Conservation (phyloP, 2,797 vertebrate species). For the Ara ararauna region DNA sequence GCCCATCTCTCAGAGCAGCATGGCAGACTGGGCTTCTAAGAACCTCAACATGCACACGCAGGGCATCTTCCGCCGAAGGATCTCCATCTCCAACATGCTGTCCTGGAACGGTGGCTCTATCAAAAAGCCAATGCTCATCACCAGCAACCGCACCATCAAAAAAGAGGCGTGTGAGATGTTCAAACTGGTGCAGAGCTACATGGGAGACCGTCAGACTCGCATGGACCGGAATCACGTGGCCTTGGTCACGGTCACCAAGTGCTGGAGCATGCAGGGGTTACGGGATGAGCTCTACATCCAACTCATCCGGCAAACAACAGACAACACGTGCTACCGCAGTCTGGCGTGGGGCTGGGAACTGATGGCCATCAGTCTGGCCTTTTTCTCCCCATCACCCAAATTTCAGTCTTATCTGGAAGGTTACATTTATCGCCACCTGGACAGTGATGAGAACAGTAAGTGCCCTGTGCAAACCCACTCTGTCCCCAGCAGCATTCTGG, state of each 20-base stretch:
- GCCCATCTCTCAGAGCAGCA: slow-evolving; percentile 83
- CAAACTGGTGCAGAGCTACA: slow-evolving; percentile 92
- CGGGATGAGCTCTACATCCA: slow-evolving; percentile 92
- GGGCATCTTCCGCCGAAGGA: slow-evolving; percentile 89
- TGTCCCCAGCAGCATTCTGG: neutral
- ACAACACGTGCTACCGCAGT: slow-evolving; percentile 84
- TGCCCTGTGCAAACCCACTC: slow-evolving; percentile 40
- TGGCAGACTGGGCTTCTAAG: slow-evolving; percentile 92
- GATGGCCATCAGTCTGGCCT: slow-evolving; percentile 91
- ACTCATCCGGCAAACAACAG: slow-evolving; percentile 90
- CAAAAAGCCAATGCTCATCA: slow-evolving; percentile 93
- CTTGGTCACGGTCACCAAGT: slow-evolving; percentile 86
- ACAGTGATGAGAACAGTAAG: slow-evolving; percentile 90
- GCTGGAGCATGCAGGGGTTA: slow-evolving; percentile 89
- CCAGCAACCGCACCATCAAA: slow-evolving; percentile 85
- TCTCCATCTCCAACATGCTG: slow-evolving; percentile 92
- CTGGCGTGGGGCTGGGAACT: slow-evolving; percentile 91
- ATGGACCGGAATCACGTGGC: slow-evolving; percentile 87
- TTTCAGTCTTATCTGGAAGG: slow-evolving; percentile 93
- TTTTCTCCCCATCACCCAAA: slow-evolving; percentile 92
- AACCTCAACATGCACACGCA: slow-evolving; percentile 93
- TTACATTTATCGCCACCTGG: slow-evolving; percentile 92
- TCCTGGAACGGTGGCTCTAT: slow-evolving; percentile 92
- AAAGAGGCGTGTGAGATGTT: slow-evolving; percentile 94
- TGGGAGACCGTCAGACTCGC: slow-evolving; percentile 89